Evolutionary conservation across 1,140 invertebrate species (phyloP).

Genomic region (Drosophila kepulauana): DNA sequence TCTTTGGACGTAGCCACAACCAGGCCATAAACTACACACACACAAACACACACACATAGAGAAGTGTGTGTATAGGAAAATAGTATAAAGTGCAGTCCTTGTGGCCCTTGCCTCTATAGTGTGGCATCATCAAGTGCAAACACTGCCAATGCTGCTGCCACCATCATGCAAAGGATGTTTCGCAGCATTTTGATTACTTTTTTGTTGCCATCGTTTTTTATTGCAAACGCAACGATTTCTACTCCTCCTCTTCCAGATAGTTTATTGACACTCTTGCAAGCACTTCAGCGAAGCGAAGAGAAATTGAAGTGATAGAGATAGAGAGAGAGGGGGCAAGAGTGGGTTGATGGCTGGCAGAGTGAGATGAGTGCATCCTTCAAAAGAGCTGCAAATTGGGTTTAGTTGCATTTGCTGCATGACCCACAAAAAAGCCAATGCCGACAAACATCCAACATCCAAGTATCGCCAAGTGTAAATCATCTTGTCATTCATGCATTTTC

Average conservation of each 20-base stretch:
- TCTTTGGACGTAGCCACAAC: constrained; percentile 30
- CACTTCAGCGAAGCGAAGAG: neutral
- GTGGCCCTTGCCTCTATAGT: constrained; percentile 22
- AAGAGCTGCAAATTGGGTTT: constrained; percentile 66
- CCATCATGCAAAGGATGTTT: constrained; percentile 17
- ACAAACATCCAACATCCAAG: constrained; percentile 8
- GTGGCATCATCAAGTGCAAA: constrained; percentile 7
- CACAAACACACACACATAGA: constrained; percentile 3
- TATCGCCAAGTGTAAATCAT: constrained; percentile 44
- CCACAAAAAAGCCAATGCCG: constrained; percentile 29
- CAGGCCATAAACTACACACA: constrained; percentile 40
- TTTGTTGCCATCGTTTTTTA: constrained; percentile 37
- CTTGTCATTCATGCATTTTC: constrained; percentile 54
- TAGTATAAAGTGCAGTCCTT: constrained; percentile 30
- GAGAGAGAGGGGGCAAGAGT: neutral
- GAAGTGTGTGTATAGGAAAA: neutral
- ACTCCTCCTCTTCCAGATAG: constrained; percentile 12
- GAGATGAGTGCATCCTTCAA: constrained; percentile 14
- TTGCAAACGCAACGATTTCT: constrained; percentile 24
- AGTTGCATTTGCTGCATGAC: constrained; percentile 37
- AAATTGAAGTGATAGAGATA: too few relatives aligned
- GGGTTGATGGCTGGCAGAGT: neutral
- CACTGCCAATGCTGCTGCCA: constrained; percentile 7
- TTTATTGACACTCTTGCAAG: constrained; percentile 40
- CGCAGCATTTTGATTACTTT: constrained; percentile 66